Base-by-base conservation (phyloP, 30 jellyfish, hydroid and myxozoan genomes). In the Aurelia aurita complex sp. Pacific region DNA sequence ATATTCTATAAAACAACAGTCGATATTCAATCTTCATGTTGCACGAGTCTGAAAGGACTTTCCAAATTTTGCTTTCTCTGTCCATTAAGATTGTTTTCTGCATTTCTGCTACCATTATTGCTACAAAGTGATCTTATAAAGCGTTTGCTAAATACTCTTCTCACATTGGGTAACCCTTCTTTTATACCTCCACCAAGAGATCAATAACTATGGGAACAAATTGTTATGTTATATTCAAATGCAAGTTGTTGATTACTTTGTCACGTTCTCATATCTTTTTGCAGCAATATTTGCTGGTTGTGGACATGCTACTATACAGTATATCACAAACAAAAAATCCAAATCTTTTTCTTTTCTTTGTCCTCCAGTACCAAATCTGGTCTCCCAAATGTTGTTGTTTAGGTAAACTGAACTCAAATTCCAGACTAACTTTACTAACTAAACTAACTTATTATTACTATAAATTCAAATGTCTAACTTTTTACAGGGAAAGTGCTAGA, bases 401-500 rank as follows among this genome's bases (percentile, higher is more conserved):
- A 23, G 29, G 29, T 23, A 23, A 23, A 23, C 29, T 23, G 29
- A 23, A 23, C 29, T 23, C 29, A 23, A 23, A 23, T 23, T 23
- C 29, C 29, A 23, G 29, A 23, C 29, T 23, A 23, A 23, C 29
- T 23, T 23, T 23, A 23, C 29, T 23, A 23, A 23, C 29, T 23
- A 23, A 23, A 23, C 29, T 23, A 23, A 23, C 29, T 23, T 40
- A 40, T 40, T 38, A 38, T 38, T 38, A 3, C 6, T 6, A 40
- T 40, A 1, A 2, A 0, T 40, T 23, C 29, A 46, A 46, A 4
- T 46, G 57, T 46, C 57, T 14, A 46, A 46, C 15, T 36, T 2
- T 74, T 79, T 64, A 4, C 62, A 82, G 91, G 98, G 9, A 65
- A 75, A 63, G 94, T 92, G 14, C 69, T 76, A 67, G 98, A 92